Evolutionary conservation across 2,888 invertebrate genomes (phyloP).

Genomic region (Alloscopus bannaensis): DNA sequence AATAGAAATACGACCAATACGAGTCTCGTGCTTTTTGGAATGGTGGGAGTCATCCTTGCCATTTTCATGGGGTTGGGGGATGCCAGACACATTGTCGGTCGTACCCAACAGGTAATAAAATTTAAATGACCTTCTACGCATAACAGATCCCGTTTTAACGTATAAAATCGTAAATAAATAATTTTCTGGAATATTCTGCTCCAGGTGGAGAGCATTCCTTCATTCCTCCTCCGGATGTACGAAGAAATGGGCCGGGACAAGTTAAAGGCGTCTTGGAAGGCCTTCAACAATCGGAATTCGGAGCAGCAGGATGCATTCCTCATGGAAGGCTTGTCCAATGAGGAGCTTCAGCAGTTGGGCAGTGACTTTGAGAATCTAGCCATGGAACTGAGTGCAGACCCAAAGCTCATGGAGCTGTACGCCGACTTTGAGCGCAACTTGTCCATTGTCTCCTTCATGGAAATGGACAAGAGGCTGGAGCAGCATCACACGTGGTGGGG

Average conservation of each 20-base stretch:
- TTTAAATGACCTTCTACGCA: too few species aligned
- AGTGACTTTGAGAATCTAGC: constrained; percentile 52
- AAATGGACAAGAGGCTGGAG: constrained; percentile 49
- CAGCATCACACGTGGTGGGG: constrained; percentile 43
- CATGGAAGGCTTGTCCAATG: constrained; percentile 49
- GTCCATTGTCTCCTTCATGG: constrained; percentile 43
- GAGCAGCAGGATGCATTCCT: constrained; percentile 60
- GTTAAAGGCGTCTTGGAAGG: constrained; percentile 53
- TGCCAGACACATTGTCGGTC: too few species aligned
- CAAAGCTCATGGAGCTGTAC: constrained; percentile 49
- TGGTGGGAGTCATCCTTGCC: too few species aligned
- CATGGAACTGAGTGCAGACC: constrained; percentile 28
- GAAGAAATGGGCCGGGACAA: constrained; percentile 55
- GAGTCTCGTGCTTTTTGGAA: too few species aligned
- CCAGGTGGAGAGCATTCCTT: constrained; percentile 34
- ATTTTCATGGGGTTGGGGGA: too few species aligned
- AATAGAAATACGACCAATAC: too few species aligned
- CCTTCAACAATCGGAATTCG: constrained; percentile 52
- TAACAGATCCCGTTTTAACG: too few species aligned
- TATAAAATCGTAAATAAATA: too few species aligned
- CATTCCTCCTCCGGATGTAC: constrained; percentile 46
- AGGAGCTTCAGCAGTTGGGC: constrained; percentile 48
- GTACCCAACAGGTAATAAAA: too few species aligned
- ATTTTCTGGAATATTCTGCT: too few species aligned
- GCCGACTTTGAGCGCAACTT: constrained; percentile 58